phyloP scores from a whole-genome alignment of 2,113 vertebrate genomes.

The Charadrius vociferus region DNA sequence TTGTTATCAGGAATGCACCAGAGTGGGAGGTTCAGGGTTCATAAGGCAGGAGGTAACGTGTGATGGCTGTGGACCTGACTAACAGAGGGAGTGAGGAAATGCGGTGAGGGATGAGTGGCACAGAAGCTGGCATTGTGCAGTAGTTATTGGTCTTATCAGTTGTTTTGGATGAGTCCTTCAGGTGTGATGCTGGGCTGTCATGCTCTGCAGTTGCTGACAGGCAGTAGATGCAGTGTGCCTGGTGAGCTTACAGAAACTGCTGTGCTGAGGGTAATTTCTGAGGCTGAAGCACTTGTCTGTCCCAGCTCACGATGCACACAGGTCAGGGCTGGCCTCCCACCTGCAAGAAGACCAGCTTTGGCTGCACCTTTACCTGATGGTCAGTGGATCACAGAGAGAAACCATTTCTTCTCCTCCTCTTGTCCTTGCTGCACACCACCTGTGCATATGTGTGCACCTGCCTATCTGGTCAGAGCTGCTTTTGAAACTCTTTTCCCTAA shows the following conservation, averaged over 20 bases:
- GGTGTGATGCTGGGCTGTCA: neutral
- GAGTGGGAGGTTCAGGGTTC: neutral
- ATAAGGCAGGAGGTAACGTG: neutral
- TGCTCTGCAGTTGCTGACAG: neutral
- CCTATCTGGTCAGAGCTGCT: neutral
- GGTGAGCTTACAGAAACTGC: neutral
- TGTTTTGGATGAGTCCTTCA: neutral
- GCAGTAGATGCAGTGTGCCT: neutral
- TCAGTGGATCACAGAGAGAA: neutral
- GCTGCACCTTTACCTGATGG: neutral
- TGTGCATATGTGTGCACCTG: neutral
- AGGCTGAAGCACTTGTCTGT: neutral
- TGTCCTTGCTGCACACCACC: neutral
- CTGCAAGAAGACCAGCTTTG: neutral
- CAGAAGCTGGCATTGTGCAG: neutral
- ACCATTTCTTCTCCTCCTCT: neutral
- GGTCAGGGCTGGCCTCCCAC: neutral
- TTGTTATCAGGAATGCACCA: neutral
- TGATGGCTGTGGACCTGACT: neutral
- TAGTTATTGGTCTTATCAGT: neutral
- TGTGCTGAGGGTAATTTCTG: neutral
- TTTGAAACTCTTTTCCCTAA: neutral
- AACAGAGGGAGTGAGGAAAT: neutral
- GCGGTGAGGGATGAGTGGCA: neutral
- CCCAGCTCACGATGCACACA: neutral